phyloP scores from a whole-genome alignment of 2,113 vertebrate genomes.

The Ursus arctos region DNA sequence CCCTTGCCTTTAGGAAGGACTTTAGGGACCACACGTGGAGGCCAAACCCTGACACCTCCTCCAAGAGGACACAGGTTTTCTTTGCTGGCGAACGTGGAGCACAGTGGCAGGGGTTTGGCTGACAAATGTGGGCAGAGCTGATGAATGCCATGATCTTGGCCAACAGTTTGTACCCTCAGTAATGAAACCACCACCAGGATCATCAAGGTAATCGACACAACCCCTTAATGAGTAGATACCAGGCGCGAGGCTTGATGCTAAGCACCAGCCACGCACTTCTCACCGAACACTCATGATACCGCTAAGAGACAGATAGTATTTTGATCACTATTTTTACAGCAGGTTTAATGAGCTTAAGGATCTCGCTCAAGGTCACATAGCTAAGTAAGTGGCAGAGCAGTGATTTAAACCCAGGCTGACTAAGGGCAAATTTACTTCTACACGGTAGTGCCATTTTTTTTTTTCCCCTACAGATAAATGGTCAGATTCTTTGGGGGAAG shows the following conservation, averaged over 20 bases:
- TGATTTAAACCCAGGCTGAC: background rate
- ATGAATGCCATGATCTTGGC: background rate
- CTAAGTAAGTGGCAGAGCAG: background rate
- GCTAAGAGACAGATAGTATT: background rate
- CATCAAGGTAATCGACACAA: background rate
- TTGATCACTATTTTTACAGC: background rate
- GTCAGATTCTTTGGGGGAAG: background rate
- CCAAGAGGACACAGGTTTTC: background rate
- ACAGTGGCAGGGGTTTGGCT: background rate
- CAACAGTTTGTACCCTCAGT: background rate
- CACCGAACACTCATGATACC: background rate
- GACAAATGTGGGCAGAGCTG: background rate
- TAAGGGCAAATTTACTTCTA: background rate
- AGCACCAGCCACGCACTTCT: rapidly evolving
- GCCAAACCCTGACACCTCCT: background rate
- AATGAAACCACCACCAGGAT: background rate
- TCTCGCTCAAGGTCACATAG: background rate
- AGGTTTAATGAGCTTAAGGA: background rate
- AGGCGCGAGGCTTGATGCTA: background rate
- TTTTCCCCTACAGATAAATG: background rate
- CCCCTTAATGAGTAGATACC: background rate
- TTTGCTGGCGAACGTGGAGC: background rate
- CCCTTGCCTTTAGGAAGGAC: background rate
- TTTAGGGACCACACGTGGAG: background rate
- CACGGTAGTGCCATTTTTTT: background rate